Base-by-base conservation (phyloP, 2,797 vertebrate species). In the Meda fulgida region DNA sequence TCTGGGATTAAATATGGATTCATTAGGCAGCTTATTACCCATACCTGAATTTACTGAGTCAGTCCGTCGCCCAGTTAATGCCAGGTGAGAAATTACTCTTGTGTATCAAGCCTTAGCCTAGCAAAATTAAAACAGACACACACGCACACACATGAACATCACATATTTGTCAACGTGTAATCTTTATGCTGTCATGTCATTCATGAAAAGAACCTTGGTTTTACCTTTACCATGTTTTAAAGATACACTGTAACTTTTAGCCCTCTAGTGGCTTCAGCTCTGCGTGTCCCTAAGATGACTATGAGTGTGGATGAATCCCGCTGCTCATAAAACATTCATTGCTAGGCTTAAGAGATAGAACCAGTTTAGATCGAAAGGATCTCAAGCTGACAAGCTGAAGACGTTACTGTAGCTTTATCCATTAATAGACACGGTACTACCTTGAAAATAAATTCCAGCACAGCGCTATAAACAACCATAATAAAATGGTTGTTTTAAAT, bases 11-110 rank as follows among this genome's bases (percentile, higher is more conserved):
- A 87, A 86, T 80, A 85, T 72, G 66, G 72, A 76, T 76, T 89
- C 26, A 85, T 79, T 65, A 84, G 73, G 67, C 67, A 65, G 67
- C 80, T 87, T 78, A 87, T 87, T 89, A 86, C 36, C 69, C 84
- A 81, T 81, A 86, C 84, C 81, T 83, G 77, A 84, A 82, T 86
- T 87, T 87, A 87, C 78, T 48, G 81, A 87, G 80, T 43, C 77
- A 85, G 76, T 81, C 84, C 29, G 36, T 84, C 51, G 38, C n/a
- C 38, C 81, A 66, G 66, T 87, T 84, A 87, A 79, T 85, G 71
- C 73, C 66, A 89, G 86, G 86, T 87, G 81, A 84, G 72, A 79
- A 87, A 81, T 73, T 73, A 82, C 82, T 84, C 69, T 86, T 73
- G 73, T 81, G 16, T 66, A 70, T 77, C 67, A 13, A 19, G 34